Evolutionary conservation across 1,140 invertebrate species (phyloP).

Genomic region (Wiebesia pumilae): DNA sequence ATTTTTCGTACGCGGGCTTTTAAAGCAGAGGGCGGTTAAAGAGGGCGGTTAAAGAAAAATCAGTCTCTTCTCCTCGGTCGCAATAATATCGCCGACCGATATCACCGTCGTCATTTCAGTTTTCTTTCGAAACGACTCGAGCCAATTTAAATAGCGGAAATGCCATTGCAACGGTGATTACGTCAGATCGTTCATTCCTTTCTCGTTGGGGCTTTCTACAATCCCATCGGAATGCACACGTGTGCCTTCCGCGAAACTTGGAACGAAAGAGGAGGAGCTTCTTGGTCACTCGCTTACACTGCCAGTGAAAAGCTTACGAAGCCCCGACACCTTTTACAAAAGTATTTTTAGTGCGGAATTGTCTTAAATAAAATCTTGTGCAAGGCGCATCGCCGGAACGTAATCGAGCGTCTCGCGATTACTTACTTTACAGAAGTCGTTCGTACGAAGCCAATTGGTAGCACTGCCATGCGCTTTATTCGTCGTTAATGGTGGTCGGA

Average conservation of each 20-base stretch:
- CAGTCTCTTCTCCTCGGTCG: too few relatives aligned
- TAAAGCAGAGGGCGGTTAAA: too few relatives aligned
- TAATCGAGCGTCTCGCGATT: too few relatives aligned
- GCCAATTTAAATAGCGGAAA: constrained; percentile 47
- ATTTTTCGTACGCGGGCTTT: neutral
- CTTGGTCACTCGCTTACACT: constrained; percentile 21
- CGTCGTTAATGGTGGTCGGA: neutral
- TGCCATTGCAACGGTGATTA: constrained; percentile 34
- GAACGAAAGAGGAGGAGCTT: constrained; percentile 43
- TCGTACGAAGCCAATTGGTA: too few relatives aligned
- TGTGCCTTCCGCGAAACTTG: neutral
- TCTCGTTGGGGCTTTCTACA: constrained; percentile 49
- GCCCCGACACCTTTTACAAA: neutral
- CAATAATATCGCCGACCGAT: too few relatives aligned
- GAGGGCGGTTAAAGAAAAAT: too few relatives aligned
- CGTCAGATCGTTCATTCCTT: constrained; percentile 52
- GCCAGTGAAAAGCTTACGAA: constrained; percentile 19
- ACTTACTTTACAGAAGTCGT: too few relatives aligned
- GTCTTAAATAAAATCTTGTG: neutral
- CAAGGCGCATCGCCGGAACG: too few relatives aligned
- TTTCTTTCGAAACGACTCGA: constrained; percentile 33
- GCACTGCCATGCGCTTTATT: too few relatives aligned
- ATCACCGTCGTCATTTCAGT: constrained; percentile 14
- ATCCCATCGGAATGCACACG: constrained; percentile 52
- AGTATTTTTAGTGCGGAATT: neutral